Conservation (phyloP, 2,797 vertebrate species). For the Smutsia gigantea region DNA sequence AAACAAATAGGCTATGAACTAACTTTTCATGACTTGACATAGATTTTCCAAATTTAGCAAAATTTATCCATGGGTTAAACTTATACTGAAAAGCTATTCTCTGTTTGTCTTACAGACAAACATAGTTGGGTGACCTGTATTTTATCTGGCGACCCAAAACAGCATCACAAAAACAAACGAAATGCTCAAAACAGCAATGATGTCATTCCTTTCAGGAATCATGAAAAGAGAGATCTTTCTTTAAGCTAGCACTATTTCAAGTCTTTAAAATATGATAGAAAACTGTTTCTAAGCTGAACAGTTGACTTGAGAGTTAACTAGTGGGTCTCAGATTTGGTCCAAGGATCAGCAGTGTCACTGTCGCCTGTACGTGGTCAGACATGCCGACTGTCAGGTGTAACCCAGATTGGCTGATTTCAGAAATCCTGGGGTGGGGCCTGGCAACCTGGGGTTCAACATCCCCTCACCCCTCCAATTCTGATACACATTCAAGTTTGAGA, state of each 20-base stretch:
- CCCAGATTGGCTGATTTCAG: neutral
- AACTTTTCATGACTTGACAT: neutral
- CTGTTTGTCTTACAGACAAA: neutral
- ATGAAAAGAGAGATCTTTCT: neutral
- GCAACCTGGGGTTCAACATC: neutral
- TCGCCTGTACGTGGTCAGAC: neutral
- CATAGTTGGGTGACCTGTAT: neutral
- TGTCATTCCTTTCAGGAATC: neutral
- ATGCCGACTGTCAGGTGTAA: neutral
- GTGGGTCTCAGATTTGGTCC: neutral
- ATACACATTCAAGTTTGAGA: neutral
- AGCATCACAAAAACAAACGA: neutral
- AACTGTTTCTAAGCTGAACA: neutral
- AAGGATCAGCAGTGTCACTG: neutral
- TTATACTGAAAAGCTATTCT: neutral
- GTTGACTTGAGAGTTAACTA: neutral
- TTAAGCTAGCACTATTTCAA: neutral
- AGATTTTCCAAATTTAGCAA: neutral
- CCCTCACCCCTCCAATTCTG: too few species aligned
- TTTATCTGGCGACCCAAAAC: neutral
- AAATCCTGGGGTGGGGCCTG: neutral
- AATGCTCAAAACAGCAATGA: neutral
- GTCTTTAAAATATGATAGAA: neutral
- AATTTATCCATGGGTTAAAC: neutral
- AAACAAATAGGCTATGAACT: neutral